Evolutionary conservation across 2,888 invertebrate genomes (phyloP).

Genomic region (Oeneis ivallda): DNA sequence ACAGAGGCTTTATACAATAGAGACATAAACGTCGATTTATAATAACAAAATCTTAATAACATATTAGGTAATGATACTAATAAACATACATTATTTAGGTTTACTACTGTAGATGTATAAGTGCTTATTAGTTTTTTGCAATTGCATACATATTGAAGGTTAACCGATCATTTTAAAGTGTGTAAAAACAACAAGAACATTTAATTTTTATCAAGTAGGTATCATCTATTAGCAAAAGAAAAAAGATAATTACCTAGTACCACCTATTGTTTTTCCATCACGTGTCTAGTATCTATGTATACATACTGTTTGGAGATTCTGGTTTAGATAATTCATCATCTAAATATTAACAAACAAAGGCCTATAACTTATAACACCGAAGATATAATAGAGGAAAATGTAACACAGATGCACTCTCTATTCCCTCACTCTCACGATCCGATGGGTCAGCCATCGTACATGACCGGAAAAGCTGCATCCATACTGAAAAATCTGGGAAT

Average conservation of each 20-base stretch:
- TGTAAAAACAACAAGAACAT: neutral
- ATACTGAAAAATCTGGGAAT: too few relatives aligned
- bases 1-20: too few relatives aligned
- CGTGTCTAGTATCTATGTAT: neutral
- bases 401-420: too few relatives aligned
- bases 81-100: neutral
- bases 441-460: too few relatives aligned
- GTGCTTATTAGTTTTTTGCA: neutral
- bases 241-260: neutral
- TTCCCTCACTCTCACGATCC: too few relatives aligned
- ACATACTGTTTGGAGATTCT: neutral
- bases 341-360: too few relatives aligned
- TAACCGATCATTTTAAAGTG: neutral
- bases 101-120: neutral
- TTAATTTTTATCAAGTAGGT: constrained; percentile 1
- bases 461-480: too few relatives aligned
- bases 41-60: neutral
- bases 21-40: constrained; percentile 21
- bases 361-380: too few relatives aligned
- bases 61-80: neutral
- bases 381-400: too few relatives aligned
- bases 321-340: too few relatives aligned
- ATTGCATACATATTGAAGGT: neutral
- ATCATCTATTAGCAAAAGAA: constrained; percentile 1
- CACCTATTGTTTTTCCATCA: neutral